Percentiles rank a stretch among this genome's conserved stretches.
Evolutionary conservation across 2,113 vertebrate species (phyloP).

Genomic region (Callionymus lyra): DNA sequence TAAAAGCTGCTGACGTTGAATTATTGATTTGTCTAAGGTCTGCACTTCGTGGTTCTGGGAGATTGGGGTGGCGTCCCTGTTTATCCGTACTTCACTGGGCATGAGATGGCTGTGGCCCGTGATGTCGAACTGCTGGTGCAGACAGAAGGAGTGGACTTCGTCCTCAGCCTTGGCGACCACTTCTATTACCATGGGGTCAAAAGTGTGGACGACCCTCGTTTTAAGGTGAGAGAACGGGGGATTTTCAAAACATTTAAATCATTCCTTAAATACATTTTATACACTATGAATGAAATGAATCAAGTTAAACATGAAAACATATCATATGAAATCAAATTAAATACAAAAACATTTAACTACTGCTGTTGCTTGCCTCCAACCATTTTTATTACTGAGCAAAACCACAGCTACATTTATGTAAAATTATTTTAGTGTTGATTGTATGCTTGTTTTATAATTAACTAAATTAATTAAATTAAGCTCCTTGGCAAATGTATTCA

Average conservation of each 20-base stretch:
- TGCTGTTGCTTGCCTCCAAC: too few relatives aligned
- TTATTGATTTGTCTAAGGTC: slow-evolving; percentile 3
- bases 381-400: too few relatives aligned
- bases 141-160: slow-evolving; percentile 44
- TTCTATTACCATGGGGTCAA: slow-evolving; percentile 57
- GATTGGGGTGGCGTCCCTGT: slow-evolving; percentile 59
- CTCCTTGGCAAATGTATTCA: too few relatives aligned
- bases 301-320: too few relatives aligned
- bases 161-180: slow-evolving; percentile 62
- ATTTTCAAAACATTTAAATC: too few relatives aligned
- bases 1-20: neutral
- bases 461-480: too few relatives aligned
- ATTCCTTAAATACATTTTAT: slow-evolving; percentile 1
- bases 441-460: too few relatives aligned
- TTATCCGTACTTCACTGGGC: slow-evolving; percentile 43
- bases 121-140: slow-evolving; percentile 35
- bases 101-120: slow-evolving; percentile 39
- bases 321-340: too few relatives aligned
- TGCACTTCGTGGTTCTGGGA: slow-evolving; percentile 50
- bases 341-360: too few relatives aligned
- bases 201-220: slow-evolving; percentile 49
- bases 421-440: too few relatives aligned
- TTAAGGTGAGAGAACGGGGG: slow-evolving; percentile 42
- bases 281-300: too few relatives aligned
- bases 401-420: too few relatives aligned